These are phyloP conservation scores for Phrynocephalus guinanensis DNA, from an alignment of 2,797 vertebrate species.

Conservation along the genomic window DNA sequence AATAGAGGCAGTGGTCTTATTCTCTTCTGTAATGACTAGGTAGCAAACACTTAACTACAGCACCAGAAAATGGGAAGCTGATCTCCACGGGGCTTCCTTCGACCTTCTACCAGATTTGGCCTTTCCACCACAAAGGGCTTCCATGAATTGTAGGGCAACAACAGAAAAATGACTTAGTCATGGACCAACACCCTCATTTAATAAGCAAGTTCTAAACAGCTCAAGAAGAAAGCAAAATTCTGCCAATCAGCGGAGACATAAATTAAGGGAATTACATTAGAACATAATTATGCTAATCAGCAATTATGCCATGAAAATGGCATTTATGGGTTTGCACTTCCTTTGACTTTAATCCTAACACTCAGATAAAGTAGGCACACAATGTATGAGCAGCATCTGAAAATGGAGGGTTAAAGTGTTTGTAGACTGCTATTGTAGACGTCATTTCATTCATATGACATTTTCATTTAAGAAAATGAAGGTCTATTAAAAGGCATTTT, in stretches of 20 bases:
- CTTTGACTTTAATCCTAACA: constrained; percentile 67
- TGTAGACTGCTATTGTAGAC: constrained; percentile 41
- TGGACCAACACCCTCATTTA: constrained; percentile 78
- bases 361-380: constrained; percentile 62
- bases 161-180: constrained; percentile 75
- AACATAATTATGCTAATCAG: constrained; percentile 78
- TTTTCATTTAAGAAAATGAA: constrained; percentile 68
- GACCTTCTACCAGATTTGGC: constrained; percentile 67
- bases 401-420: constrained; percentile 64
- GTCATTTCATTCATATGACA: constrained; percentile 72
- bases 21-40: constrained; percentile 61
- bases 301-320: constrained; percentile 71
- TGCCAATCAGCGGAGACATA: constrained; percentile 73
- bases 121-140: constrained; percentile 73
- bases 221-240: constrained; percentile 73
- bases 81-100: constrained; percentile 62
- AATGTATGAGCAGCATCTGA: constrained; percentile 52
- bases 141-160: constrained; percentile 73
- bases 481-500: constrained; percentile 65
- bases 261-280: constrained; percentile 77
- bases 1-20: constrained; percentile 55
- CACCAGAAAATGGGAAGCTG: constrained; percentile 70
- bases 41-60: constrained; percentile 63
- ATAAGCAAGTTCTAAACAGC: constrained; percentile 73
- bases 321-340: constrained; percentile 69